Conservation (phyloP, 2,797 vertebrate genomes). For the Rhadinocentrus ornatus region DNA sequence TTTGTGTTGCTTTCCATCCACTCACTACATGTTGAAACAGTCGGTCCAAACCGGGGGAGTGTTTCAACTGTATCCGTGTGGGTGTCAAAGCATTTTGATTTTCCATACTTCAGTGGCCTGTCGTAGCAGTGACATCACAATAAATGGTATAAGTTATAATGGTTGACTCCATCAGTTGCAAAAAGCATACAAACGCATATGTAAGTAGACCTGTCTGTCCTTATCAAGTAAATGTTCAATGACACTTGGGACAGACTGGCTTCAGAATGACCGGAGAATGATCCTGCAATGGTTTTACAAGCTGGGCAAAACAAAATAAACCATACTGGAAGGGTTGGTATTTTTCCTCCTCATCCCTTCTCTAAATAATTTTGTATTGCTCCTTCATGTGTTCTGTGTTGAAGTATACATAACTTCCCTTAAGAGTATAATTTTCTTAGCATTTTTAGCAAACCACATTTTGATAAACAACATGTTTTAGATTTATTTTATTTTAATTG, state of each 20-base stretch:
- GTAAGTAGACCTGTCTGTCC: conserved; percentile 86
- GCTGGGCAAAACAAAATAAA: conserved; percentile 78
- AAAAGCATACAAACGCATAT: conserved; percentile 81
- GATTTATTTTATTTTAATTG: conserved; percentile 34
- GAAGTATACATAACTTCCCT: conserved; percentile 70
- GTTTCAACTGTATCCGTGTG: conserved; percentile 89
- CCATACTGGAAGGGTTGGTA: conserved; percentile 54
- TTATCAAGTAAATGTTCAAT: conserved; percentile 89
- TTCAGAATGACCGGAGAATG: conserved; percentile 67
- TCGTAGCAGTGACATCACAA: conserved; percentile 92
- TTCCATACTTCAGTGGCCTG: conserved; percentile 89
- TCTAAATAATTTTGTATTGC: conserved; percentile 81
- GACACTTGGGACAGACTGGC: conserved; percentile 82
- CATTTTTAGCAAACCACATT: conserved; percentile 25
- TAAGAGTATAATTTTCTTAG: conserved; percentile 8
- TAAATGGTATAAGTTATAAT: conserved; percentile 86
- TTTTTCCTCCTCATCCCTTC: conserved; percentile 63
- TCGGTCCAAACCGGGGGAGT: conserved; percentile 77
- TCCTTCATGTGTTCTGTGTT: conserved; percentile 78
- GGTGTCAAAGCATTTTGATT: conserved; percentile 89
- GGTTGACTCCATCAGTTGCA: conserved; percentile 84
- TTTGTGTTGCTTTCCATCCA: conserved; percentile 89
- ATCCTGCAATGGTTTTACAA: conserved; percentile 68
- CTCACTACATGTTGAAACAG: conserved; percentile 89
- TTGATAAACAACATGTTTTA: conserved; percentile 18